Percentiles rank a stretch among this genome's conserved stretches.
phyloP scores from a whole-genome alignment of 2,888 invertebrate genomes.

The Andrena dorsata region DNA sequence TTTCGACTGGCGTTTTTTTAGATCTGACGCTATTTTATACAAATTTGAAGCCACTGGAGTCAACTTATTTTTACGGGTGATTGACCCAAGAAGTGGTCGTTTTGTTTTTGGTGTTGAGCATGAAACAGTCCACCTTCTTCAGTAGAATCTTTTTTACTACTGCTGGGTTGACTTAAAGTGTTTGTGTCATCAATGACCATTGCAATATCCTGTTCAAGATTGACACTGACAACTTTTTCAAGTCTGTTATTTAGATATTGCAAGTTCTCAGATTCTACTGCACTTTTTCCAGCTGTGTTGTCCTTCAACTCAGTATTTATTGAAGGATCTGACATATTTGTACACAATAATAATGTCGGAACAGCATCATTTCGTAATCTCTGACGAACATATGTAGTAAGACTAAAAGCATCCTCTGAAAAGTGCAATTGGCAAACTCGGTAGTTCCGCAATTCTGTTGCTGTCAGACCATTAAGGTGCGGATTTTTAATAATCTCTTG shows the following conservation, averaged over 20 bases:
- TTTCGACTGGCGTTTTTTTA: background rate
- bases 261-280: too few relatives aligned
- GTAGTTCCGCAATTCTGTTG: background rate
- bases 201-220: too few relatives aligned
- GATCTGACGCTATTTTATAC: background rate
- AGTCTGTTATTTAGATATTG: too few relatives aligned
- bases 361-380: background rate
- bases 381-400: background rate
- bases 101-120: background rate
- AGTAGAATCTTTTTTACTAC: background rate
- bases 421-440: background rate
- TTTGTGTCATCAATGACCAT: background rate
- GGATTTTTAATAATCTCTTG: background rate
- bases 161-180: background rate
- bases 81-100: background rate
- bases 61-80: background rate
- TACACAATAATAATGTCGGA: background rate
- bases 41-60: constrained; percentile 1
- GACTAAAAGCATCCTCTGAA: background rate
- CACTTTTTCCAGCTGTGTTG: too few relatives aligned
- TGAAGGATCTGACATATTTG: background rate
- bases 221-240: too few relatives aligned
- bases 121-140: background rate
- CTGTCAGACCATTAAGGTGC: background rate
- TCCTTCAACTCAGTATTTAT: background rate